These are phyloP conservation scores for Coenonympha glycerion DNA, from an alignment of 2,888 invertebrate genomes.

Conservation along the genomic window DNA sequence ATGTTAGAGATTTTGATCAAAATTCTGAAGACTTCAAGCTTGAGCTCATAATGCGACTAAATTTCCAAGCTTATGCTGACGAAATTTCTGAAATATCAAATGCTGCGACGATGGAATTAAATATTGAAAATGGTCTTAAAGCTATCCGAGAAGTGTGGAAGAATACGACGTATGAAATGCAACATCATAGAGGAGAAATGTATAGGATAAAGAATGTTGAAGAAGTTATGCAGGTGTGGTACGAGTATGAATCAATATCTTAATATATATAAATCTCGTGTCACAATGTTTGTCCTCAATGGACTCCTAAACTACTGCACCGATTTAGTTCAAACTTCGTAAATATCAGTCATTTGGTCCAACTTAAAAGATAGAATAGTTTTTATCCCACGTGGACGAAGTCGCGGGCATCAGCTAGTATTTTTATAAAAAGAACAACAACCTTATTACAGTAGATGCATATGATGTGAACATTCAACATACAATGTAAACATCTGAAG, in stretches of 20 bases:
- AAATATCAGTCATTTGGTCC: no score
- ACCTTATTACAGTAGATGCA: no score
- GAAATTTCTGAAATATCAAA: conserved; percentile 90
- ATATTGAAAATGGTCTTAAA: conserved; percentile 87
- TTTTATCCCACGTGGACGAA: no score
- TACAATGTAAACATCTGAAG: no score
- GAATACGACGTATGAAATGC: conserved; percentile 82
- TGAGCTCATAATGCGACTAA: conserved; percentile 85
- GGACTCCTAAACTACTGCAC: no score
- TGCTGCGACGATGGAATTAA: conserved; percentile 91
- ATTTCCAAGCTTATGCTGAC: conserved; percentile 88
- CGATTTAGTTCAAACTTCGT: no score
- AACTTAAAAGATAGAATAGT: no score
- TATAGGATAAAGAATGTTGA: conserved; percentile 85
- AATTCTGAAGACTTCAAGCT: conserved; percentile 86
- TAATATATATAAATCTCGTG: no score
- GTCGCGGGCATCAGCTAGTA: no score
- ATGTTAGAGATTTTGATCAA: conserved; percentile 83
- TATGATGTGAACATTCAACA: no score
- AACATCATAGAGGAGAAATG: conserved; percentile 80
- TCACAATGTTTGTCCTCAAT: no score
- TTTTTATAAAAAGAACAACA: no score
- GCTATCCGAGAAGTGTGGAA: conserved; percentile 84
- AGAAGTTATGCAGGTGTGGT: conserved; percentile 81
- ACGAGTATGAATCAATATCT: not conserved